Evolutionary conservation across 2,888 invertebrate genomes (phyloP), one percentile per base, ranked within the genome.

Genomic region (Meganola albula): DNA sequence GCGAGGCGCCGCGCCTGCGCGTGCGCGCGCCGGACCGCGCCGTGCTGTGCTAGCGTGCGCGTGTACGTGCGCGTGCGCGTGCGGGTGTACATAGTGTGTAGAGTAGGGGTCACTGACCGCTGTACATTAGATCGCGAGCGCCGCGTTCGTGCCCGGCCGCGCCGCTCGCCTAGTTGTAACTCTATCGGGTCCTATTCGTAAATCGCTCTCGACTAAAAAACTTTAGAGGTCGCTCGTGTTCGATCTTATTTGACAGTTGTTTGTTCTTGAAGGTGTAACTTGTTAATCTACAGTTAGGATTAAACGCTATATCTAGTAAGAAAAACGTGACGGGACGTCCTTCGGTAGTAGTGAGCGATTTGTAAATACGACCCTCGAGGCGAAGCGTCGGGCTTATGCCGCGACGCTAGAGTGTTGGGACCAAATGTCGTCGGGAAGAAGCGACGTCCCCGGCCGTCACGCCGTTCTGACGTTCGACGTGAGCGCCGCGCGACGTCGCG

Each of bases 401-500:
- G 44, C 53, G 54, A 52, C 46, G 54, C 52, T 53, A 57, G 54
- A 52, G 47, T 55, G 49, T 48, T 62, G 84, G 84, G 84, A 83
- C 84, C 84, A 84, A 84, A 72, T 75, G 77, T 63, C 57, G 56
- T 59, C 60, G 58, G 53, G 65, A 65, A 65, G 63, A 61, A 58
- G 51, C 48, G 61, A 35, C 34, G 48, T 55, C 51, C 60, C 60
- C 60, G 58, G 39, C 64, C 74, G 69, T 75, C 76, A n/a, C n/a
- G 71, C 63, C 62, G 69, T 64, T 71, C 61, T 61, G 61, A 67
- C 72, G 58, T 72, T 63, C 65, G 70, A 73, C 73, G 65, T 78
- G 79, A 77, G 73, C 73, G 74, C 76, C 73, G 59, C 59, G 70
- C 71, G 72, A 63, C 62, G 69, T 64, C 60, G 72, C 73, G 78